phyloP scores from a whole-genome alignment of 2,888 invertebrate genomes.

The Eilema caniola region DNA sequence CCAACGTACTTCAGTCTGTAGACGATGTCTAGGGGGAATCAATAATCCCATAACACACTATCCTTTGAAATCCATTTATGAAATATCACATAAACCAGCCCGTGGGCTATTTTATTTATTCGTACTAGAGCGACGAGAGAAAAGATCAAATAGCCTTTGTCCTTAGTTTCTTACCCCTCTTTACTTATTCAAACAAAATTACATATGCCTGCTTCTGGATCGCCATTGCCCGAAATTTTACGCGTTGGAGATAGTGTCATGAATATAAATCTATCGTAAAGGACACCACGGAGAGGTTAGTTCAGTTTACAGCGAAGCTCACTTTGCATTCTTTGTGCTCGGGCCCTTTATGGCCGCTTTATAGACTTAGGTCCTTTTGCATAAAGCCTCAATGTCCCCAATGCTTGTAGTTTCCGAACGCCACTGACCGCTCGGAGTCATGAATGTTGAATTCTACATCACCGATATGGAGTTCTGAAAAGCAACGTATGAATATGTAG shows the following conservation, averaged over 20 bases:
- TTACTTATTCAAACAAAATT: constrained; percentile 87
- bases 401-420: constrained; percentile 57
- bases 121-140: constrained; percentile 68
- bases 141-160: constrained; percentile 86
- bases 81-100: constrained; percentile 80
- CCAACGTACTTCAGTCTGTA: constrained; percentile 58
- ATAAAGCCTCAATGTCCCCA: constrained; percentile 74
- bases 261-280: constrained; percentile 87
- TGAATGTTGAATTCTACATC: constrained; percentile 51
- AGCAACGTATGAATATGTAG: constrained; percentile 2
- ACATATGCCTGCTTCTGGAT: constrained; percentile 86
- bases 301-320: constrained; percentile 80
- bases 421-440: constrained; percentile 45
- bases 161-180: constrained; percentile 74
- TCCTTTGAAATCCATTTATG: constrained; percentile 82
- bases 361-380: constrained; percentile 83
- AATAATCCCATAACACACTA: constrained; percentile 75
- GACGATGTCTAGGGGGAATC: constrained; percentile 66
- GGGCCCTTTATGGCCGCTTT: constrained; percentile 83
- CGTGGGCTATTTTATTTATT: constrained; percentile 79
- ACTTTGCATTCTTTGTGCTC: constrained; percentile 86
- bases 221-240: constrained; percentile 86
- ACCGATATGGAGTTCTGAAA: constrained; percentile 33
- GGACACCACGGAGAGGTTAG: constrained; percentile 81
- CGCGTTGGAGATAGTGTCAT: constrained; percentile 85